A percentile compares a stretch with the other conserved stretches of the same genome.
These are phyloP conservation scores for Liposcelis brunnea DNA, from an alignment of 2,888 invertebrate genomes.

Conservation along the genomic window DNA sequence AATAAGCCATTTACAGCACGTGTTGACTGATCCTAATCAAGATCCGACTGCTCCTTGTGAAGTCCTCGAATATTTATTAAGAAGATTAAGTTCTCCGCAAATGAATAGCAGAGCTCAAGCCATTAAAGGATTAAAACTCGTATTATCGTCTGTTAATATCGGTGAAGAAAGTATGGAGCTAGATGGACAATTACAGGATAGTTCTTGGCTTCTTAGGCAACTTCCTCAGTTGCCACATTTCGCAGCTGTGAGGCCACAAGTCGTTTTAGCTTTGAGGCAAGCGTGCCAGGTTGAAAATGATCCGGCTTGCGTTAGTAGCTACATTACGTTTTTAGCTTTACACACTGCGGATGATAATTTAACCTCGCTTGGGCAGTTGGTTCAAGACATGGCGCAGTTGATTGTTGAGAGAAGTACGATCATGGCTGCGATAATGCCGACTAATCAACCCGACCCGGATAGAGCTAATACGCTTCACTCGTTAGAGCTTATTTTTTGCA, in stretches of 20 bases:
- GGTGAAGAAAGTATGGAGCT: constrained; percentile 28
- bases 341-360: constrained; percentile 42
- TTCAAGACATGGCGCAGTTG: constrained; percentile 70
- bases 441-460: constrained; percentile 24
- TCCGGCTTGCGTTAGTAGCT: constrained; percentile 62
- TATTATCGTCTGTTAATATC: constrained; percentile 34
- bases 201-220: constrained; percentile 39
- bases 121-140: constrained; percentile 54
- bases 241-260: constrained; percentile 45
- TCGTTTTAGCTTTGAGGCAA: constrained; percentile 55
- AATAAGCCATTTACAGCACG: constrained; percentile 39
- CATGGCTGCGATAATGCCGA: constrained; percentile 60
- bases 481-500: constrained; percentile 51
- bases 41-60: constrained; percentile 54
- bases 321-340: constrained; percentile 66
- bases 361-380: constrained; percentile 18
- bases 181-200: constrained; percentile 25
- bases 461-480: constrained; percentile 45
- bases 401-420: constrained; percentile 83
- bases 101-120: constrained; percentile 62
- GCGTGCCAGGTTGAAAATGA: constrained; percentile 85
- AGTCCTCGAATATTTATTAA: constrained; percentile 75
- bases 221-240: constrained; percentile 68
- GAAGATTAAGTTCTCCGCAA: constrained; percentile 66
- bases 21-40: constrained; percentile 34